phyloP scores from a whole-genome alignment of 2,113 vertebrate genomes.

The Drymodes brunneopygia region DNA sequence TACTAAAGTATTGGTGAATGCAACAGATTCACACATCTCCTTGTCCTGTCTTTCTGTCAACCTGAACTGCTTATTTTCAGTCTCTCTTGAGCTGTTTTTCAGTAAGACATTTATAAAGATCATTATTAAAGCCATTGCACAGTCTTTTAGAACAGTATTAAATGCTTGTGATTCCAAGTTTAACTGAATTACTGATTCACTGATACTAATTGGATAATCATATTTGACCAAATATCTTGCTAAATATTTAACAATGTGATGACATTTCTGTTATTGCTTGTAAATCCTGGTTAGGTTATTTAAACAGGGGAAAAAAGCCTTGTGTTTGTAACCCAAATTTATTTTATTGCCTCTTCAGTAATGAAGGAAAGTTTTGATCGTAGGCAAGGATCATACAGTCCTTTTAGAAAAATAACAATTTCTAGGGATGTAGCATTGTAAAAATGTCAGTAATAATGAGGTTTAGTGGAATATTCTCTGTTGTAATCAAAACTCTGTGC shows the following conservation, averaged over 20 bases:
- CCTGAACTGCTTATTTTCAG: neutral
- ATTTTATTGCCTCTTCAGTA: neutral
- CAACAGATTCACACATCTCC: neutral
- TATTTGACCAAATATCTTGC: neutral
- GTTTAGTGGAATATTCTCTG: fast-evolving
- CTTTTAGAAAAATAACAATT: neutral
- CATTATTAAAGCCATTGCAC: neutral
- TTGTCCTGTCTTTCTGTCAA: neutral
- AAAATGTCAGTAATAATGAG: neutral
- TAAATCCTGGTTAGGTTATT: neutral
- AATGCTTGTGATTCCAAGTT: neutral
- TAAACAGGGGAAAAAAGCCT: neutral
- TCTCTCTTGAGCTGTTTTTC: neutral
- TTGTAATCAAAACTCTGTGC: neutral
- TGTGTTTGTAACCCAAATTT: neutral
- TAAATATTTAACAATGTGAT: neutral
- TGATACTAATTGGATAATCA: neutral
- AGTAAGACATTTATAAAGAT: neutral
- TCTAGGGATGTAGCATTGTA: neutral
- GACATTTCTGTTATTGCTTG: neutral
- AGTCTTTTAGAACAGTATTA: neutral
- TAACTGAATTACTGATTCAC: neutral
- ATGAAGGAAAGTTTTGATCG: neutral
- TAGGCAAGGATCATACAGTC: neutral
- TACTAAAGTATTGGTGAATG: neutral